Conservation (phyloP, 2,113 vertebrate genomes). For the Ictalurus punctatus region DNA sequence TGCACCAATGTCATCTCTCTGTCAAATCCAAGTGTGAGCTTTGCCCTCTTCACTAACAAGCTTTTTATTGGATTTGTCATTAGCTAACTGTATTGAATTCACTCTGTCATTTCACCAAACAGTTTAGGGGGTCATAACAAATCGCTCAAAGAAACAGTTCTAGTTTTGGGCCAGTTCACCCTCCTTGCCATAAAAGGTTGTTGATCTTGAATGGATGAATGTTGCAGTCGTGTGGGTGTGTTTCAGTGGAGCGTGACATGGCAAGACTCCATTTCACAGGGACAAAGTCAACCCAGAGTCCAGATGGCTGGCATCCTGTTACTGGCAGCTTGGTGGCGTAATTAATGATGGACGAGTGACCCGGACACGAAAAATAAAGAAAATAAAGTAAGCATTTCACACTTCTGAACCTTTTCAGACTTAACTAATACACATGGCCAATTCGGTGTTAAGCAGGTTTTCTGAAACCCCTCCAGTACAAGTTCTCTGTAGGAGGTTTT, state of each 20-base stretch:
- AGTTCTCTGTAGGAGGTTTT: background rate
- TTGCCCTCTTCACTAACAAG: conserved; percentile 26
- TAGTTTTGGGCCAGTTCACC: background rate
- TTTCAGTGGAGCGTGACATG: background rate
- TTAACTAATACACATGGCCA: background rate
- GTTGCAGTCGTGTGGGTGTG: conserved; percentile 1
- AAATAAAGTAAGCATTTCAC: background rate
- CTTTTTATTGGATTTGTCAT: conserved; percentile 14
- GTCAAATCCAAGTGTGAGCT: conserved; percentile 17
- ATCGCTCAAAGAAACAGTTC: background rate
- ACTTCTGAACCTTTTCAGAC: background rate
- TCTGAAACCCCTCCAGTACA: background rate
- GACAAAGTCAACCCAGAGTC: conserved; percentile 19
- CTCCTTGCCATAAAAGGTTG: background rate
- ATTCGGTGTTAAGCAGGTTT: background rate
- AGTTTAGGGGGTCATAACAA: background rate
- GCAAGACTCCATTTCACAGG: conserved; percentile 7
- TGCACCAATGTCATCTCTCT: conserved; percentile 6
- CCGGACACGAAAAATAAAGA: background rate
- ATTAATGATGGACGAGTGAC: conserved; percentile 31
- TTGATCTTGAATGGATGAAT: background rate
- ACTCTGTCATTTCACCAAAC: conserved; percentile 8
- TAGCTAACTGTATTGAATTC: conserved; percentile 12
- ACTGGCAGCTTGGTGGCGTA: background rate
- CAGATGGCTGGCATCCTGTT: conserved; percentile 28